Evolutionary conservation across 2,888 invertebrate genomes (phyloP), one percentile per base, ranked within the genome.

Genomic region (Neuroscelio doddi): DNA sequence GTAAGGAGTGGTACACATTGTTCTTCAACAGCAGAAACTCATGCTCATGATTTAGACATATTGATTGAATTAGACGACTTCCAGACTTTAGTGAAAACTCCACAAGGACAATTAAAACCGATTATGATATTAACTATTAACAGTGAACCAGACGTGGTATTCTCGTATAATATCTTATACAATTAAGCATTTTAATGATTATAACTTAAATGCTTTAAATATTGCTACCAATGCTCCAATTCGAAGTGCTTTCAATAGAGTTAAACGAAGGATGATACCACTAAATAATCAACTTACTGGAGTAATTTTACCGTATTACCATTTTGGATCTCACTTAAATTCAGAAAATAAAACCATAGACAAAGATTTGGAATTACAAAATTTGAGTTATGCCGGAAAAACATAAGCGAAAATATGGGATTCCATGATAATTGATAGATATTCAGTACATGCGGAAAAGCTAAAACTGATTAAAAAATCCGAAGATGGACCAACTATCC

Each of bases 191-290:
- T 79, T 78, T 52, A 64, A 68, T 45, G 30, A 64, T 16, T 56
- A 70, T 62, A 45, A 78, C 63, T 46, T 72, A 3, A 75, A 80
- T 67, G 77, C 75, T 17, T 41, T 80, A 32, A 79, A 70, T 52
- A 53, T 78, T 9, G 74, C 72, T 17, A 80, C 77, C 16, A n/a
- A 78, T 68, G 80, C 80, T 32, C 82, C 83, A 39, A 79, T 80
- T 2, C 70, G 80, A 56, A 78, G 76, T 64, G 77, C 77, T 4
- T 81, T 71, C 41, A 84, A 83, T 63, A 71, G 69, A 50, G 80
- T 80, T 0, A 78, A 83, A 59, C 30, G 80, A 14, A 46, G 81
- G 52, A 80, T 83, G 77, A 81, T 81, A 39, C 80, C 80, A 14
- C 61, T 83, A 4, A 80, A 78, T 45, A 52, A 70, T 26, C 70